Conservation (phyloP, 2,113 vertebrate species). For the Misgurnus mizolepis region DNA sequence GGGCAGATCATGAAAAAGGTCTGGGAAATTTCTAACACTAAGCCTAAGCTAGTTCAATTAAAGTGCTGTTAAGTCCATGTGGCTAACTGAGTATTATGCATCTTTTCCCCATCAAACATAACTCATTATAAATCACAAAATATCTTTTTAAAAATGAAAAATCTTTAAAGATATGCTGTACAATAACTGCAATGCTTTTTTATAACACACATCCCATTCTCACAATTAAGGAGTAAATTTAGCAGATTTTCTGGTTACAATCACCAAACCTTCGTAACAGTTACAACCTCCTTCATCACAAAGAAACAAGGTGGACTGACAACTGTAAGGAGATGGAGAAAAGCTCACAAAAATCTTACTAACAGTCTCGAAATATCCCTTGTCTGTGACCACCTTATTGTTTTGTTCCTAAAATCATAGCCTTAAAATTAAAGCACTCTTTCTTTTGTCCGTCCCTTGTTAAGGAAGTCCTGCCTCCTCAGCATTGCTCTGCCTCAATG, state of each 20-base stretch:
- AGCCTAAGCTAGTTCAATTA: constrained; percentile 57
- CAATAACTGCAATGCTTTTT: constrained; percentile 70
- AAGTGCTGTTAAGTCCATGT: constrained; percentile 67
- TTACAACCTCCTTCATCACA: constrained; percentile 33
- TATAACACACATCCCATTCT: constrained; percentile 61
- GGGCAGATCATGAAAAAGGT: constrained; percentile 57
- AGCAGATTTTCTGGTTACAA: constrained; percentile 48
- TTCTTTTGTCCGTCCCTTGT: constrained; percentile 8
- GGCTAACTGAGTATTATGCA: constrained; percentile 59
- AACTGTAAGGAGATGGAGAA: constrained; percentile 32
- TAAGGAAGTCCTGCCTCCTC: constrained; percentile 61
- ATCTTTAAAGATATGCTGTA: constrained; percentile 61
- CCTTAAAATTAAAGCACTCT: not conserved
- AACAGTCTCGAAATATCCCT: constrained; percentile 33
- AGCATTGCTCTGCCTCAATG: constrained; percentile 91
- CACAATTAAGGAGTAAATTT: constrained; percentile 52
- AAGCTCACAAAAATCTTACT: constrained; percentile 41
- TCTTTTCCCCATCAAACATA: constrained; percentile 52
- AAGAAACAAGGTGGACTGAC: constrained; percentile 48
- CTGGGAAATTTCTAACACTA: constrained; percentile 38
- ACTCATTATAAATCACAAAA: constrained; percentile 65
- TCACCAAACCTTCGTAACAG: constrained; percentile 32
- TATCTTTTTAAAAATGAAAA: constrained; percentile 50
- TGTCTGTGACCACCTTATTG: constrained; percentile 17
- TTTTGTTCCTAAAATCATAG: constrained; percentile 39